These are phyloP conservation scores for Galago senegalensis DNA, from an alignment of 2,797 vertebrate genomes.

Conservation along the genomic window DNA sequence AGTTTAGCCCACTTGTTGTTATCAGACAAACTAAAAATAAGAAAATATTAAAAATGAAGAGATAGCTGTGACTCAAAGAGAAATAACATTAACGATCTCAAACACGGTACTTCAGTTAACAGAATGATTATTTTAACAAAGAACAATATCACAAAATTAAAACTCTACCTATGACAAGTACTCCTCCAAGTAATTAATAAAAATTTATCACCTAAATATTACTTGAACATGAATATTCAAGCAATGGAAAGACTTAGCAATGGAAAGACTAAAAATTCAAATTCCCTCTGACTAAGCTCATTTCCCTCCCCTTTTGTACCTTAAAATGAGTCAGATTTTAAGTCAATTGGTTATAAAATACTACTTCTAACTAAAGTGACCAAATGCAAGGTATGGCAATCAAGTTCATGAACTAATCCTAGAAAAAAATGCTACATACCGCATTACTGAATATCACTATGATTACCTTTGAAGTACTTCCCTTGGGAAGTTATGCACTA, in stretches of 20 bases:
- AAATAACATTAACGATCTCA: slow-evolving; percentile 54
- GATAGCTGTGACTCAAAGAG: not conserved
- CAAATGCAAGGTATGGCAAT: too few relatives aligned
- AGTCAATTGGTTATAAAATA: slow-evolving; percentile 39
- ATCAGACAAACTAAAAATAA: slow-evolving; percentile 59
- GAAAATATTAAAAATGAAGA: slow-evolving; percentile 41
- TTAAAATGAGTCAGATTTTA: slow-evolving; percentile 1
- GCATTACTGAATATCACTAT: too few relatives aligned
- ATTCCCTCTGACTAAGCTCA: not conserved
- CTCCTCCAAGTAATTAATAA: slow-evolving; percentile 54
- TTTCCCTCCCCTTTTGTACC: not conserved
- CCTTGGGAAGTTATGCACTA: too few relatives aligned
- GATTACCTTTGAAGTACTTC: too few relatives aligned
- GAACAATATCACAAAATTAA: slow-evolving; percentile 34
- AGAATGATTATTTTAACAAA: slow-evolving; percentile 56
- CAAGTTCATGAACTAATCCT: too few relatives aligned
- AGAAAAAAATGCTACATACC: too few relatives aligned
- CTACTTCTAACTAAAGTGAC: not conserved
- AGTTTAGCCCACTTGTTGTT: not conserved
- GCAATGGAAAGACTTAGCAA: not conserved
- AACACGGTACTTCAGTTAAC: slow-evolving; percentile 7
- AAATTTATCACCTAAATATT: slow-evolving; percentile 37
- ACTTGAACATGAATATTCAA: not conserved
- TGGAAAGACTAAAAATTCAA: slow-evolving; percentile 14
- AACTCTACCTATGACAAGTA: not conserved